Evolutionary conservation across 2,113 vertebrate genomes (phyloP).

Genomic region (Thymallus thymallus): DNA sequence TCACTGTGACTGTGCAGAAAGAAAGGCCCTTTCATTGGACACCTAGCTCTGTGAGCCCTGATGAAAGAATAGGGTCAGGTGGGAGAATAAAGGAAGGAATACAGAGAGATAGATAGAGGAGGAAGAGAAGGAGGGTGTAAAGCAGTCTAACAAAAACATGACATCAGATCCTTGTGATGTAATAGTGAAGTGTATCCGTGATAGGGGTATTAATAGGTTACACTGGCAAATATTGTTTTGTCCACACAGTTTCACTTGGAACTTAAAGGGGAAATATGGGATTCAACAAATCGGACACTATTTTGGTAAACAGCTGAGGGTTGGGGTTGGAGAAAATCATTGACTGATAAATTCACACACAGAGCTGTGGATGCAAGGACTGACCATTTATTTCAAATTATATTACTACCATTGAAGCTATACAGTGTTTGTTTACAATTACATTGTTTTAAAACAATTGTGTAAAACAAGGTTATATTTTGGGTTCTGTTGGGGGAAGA

Average conservation of each 20-base stretch:
- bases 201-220: background rate
- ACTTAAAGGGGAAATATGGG: slow-evolving; percentile 7
- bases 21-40: slow-evolving; percentile 64
- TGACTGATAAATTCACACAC: too few relatives aligned
- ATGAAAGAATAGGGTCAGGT: slow-evolving; percentile 55
- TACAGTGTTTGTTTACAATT: too few relatives aligned
- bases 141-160: slow-evolving; percentile 21
- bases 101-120: slow-evolving; percentile 23
- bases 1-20: slow-evolving; percentile 53
- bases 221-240: background rate
- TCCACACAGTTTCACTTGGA: background rate
- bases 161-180: slow-evolving; percentile 27
- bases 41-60: slow-evolving; percentile 48
- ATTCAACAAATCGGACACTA: too few relatives aligned
- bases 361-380: too few relatives aligned
- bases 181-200: slow-evolving; percentile 2
- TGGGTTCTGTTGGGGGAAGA: too few relatives aligned
- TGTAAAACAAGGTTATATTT: too few relatives aligned
- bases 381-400: too few relatives aligned
- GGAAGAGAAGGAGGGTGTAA: slow-evolving; percentile 6
- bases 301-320: too few relatives aligned
- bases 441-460: too few relatives aligned
- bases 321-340: background rate
- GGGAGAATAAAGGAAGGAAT: slow-evolving; percentile 58
- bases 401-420: too few relatives aligned